phyloP scores from a whole-genome alignment of 1,140 invertebrate species.

The Zaprionus capensis region DNA sequence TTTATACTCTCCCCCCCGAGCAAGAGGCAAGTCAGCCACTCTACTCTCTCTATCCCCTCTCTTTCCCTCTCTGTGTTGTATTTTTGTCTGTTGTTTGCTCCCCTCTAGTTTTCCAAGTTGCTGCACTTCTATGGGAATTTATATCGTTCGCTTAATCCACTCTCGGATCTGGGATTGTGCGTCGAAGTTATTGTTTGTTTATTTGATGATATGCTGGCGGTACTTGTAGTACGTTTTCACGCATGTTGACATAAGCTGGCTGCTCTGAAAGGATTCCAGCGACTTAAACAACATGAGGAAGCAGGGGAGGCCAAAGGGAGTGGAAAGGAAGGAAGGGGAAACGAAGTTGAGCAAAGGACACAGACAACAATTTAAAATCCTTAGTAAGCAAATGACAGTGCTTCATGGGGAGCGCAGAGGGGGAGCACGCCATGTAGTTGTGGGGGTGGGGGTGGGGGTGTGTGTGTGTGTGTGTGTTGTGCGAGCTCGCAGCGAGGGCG shows the following conservation, averaged over 20 bases:
- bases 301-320: not conserved
- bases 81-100: not conserved
- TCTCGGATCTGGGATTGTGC: conserved; percentile 29
- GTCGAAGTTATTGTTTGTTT: conserved; percentile 47
- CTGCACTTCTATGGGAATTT: conserved; percentile 30
- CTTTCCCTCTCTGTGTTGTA: not conserved
- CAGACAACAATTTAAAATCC: conserved; percentile 37
- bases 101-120: conserved; percentile 8
- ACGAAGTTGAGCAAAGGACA: conserved; percentile 22
- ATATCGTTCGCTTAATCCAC: conserved; percentile 38
- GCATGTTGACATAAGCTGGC: conserved; percentile 42
- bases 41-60: not conserved
- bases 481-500: not conserved
- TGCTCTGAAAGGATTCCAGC: conserved; percentile 40
- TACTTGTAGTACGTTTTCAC: conserved; percentile 31
- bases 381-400: conserved; percentile 34
- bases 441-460: conserved; percentile 2
- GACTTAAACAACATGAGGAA: conserved; percentile 10
- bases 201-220: conserved; percentile 41
- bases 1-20: not conserved
- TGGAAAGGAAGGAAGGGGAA: not conserved
- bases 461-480: conserved; percentile 1
- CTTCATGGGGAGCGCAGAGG: not conserved
- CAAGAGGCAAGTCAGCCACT: not conserved
- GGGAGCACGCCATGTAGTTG: not conserved